Evolutionary conservation across 2,888 invertebrate species (phyloP), one percentile per base, ranked within the genome.

Genomic region (Eristalinus aeneus): DNA sequence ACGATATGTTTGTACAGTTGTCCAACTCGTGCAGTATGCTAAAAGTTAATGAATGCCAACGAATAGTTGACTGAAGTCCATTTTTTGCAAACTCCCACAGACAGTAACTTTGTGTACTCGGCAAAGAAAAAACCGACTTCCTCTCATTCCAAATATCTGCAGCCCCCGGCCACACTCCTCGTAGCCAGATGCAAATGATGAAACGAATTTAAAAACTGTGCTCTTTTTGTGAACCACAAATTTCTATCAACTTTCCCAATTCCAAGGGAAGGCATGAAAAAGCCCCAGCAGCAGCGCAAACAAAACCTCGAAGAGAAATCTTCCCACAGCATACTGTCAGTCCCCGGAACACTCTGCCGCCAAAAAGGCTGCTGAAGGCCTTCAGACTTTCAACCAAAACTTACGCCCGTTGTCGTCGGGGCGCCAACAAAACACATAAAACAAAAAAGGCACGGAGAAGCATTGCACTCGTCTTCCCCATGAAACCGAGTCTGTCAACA

Each of bases 171-270:
- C 9, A 12, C 4, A 54, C 56, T 23, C 22, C 8, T 11, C 23
- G 23, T 31, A 39, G 23, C 60, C 32, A 39, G 31, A 32, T 32
- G 32, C 67, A 67, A 75, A 75, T 46, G 67, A 67, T 46, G 34
- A 67, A 75, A 75, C 75, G 60, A 75, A 75, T 75, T 67, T 67
- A 65, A 65, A 46, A 75, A 60, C 46, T 60, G n/a, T 11, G 31
- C n/a, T 75, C 32, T 22, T 11, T n/a, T 22, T n/a, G 16, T 53
- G 65, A 36, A 82, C 73, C 63, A 46, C 23, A 68, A 68, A 68
- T 72, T 46, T 76, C 76, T 34, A 61, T 76, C 61, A 69, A 83
- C 77, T 73, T 68, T 73, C 16, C 53, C 81, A 71, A 72, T 56
- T 23, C 32, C 61, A 63, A n/a, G 39, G 36, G 34, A 67, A 60